Evolutionary conservation across 1,140 invertebrate genomes (phyloP).

Genomic region (Euura lappo): DNA sequence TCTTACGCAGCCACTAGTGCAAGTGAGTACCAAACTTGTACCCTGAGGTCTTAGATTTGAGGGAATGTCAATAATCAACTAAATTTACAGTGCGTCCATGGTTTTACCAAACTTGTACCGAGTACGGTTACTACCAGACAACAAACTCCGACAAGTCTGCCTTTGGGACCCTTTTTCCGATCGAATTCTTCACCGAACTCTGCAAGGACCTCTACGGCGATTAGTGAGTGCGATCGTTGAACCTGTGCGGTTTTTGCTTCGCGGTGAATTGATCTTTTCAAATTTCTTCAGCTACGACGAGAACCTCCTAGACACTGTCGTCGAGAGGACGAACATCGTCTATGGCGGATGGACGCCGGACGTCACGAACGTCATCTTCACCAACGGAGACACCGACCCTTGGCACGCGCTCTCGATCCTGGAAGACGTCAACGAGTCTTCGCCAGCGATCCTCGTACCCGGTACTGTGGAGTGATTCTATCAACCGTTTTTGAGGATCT

Average conservation of each 20-base stretch:
- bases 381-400: conserved; percentile 70
- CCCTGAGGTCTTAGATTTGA: neutral
- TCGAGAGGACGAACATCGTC: conserved; percentile 65
- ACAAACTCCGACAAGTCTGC: conserved; percentile 67
- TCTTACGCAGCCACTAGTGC: conserved; percentile 6
- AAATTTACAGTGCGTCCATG: conserved; percentile 68
- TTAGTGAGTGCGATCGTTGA: conserved; percentile 45
- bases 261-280: neutral
- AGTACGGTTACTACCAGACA: conserved; percentile 85
- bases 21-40: conserved; percentile 14
- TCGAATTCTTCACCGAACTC: conserved; percentile 68
- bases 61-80: neutral
- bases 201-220: conserved; percentile 72
- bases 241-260: neutral
- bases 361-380: conserved; percentile 68
- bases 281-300: conserved; percentile 58
- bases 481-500: conserved; percentile 3
- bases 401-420: conserved; percentile 70
- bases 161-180: conserved; percentile 68
- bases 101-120: conserved; percentile 84
- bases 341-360: conserved; percentile 66
- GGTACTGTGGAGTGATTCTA: conserved; percentile 33
- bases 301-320: conserved; percentile 55
- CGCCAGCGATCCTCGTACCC: conserved; percentile 62
- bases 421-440: conserved; percentile 57